Conservation (phyloP, 2,797 vertebrate genomes). For the Semaprochilodus insignis region DNA sequence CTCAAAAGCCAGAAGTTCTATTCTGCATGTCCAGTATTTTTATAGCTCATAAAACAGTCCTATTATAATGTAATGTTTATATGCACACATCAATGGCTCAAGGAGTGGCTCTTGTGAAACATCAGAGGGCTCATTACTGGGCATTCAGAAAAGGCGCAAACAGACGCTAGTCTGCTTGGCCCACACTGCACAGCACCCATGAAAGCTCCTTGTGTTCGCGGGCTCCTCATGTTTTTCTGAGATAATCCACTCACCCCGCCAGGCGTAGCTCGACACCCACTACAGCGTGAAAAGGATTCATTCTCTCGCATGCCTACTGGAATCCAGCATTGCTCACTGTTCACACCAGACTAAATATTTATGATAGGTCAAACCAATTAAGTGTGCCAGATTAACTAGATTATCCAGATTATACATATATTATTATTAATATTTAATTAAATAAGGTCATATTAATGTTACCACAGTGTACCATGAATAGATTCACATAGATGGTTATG, state of each 20-base stretch:
- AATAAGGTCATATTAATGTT: background rate
- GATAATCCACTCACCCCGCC: constrained; percentile 80
- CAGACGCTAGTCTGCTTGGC: constrained; percentile 70
- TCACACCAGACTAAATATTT: constrained; percentile 71
- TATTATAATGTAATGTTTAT: background rate
- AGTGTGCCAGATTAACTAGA: background rate
- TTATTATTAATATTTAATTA: no score
- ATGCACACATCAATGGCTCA: background rate
- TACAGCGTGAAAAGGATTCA: constrained; percentile 78
- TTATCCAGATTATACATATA: no score
- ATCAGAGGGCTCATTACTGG: constrained; percentile 16
- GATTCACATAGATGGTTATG: background rate
- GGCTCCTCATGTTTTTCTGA: constrained; percentile 83
- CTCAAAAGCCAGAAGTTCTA: no score
- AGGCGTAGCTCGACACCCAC: constrained; percentile 83
- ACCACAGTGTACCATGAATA: background rate
- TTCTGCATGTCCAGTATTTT: background rate
- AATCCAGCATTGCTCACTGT: constrained; percentile 74
- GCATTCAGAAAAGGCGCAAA: constrained; percentile 60
- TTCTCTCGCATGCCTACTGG: constrained; percentile 74
- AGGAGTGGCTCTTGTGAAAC: constrained; percentile 36
- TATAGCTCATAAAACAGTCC: background rate
- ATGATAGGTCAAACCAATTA: constrained; percentile 45
- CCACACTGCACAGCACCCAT: constrained; percentile 77
- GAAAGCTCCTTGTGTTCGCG: constrained; percentile 85